These are phyloP conservation scores for Bombus pascuorum DNA, from an alignment of 1,140 invertebrate species.

Conservation along the genomic window DNA sequence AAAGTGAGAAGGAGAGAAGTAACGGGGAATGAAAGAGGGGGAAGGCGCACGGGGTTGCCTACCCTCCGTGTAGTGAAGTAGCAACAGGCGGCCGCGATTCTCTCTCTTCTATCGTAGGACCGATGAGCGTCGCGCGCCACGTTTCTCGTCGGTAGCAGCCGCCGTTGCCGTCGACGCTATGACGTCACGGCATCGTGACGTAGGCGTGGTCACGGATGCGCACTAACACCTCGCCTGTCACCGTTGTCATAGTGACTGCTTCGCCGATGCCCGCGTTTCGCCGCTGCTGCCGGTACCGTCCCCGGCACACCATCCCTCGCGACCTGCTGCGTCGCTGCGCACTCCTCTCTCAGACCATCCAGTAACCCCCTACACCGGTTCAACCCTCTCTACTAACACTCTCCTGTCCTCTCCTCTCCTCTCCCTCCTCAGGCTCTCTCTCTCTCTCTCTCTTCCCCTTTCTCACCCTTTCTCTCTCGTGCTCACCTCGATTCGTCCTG, in stretches of 20 bases:
- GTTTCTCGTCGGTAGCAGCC: slow-evolving; percentile 69
- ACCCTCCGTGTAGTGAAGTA: slow-evolving; percentile 68
- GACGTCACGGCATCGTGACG: slow-evolving; percentile 80
- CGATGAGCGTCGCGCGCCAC: slow-evolving; percentile 68
- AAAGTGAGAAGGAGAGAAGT: slow-evolving; percentile 18
- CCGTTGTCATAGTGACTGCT: slow-evolving; percentile 82
- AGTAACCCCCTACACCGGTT: slow-evolving; percentile 66
- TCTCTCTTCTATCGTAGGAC: slow-evolving; percentile 65
- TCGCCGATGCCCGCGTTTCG: slow-evolving; percentile 74
- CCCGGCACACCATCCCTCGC: slow-evolving; percentile 58
- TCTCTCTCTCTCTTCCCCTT: not conserved
- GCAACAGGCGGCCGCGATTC: slow-evolving; percentile 74
- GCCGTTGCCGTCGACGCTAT: slow-evolving; percentile 72
- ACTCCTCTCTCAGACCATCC: slow-evolving; percentile 58
- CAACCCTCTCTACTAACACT: slow-evolving; percentile 41
- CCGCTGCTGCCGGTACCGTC: slow-evolving; percentile 65
- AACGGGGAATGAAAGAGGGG: not conserved
- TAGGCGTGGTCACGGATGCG: slow-evolving; percentile 82
- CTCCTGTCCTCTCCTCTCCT: slow-evolving; percentile 43
- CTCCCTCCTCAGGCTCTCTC: slow-evolving; percentile 3
- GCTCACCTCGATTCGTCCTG: not conserved
- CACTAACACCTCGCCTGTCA: slow-evolving; percentile 81
- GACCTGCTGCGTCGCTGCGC: slow-evolving; percentile 59
- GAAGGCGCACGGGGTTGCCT: slow-evolving; percentile 49
- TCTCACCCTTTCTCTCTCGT: slow-evolving; percentile 29